Evolutionary conservation across 2,113 vertebrate genomes (phyloP), one percentile per base, ranked within the genome.

Genomic region (Paraplagusia blochii): DNA sequence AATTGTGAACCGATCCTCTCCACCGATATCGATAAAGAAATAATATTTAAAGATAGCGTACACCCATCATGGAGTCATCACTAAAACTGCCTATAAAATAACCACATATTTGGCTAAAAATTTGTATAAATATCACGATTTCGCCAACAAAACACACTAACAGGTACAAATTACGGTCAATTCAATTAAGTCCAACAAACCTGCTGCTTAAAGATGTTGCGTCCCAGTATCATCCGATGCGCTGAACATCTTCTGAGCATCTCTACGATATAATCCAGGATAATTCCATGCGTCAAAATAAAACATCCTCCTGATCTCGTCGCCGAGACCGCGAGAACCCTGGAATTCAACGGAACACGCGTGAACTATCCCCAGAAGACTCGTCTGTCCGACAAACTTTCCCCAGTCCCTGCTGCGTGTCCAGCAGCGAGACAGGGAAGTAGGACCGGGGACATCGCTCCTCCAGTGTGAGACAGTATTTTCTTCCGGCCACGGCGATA

Each of bases 161-260:
- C n/a, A n/a, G n/a, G n/a, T n/a, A n/a, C n/a, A n/a, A n/a, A n/a
- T n/a, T n/a, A n/a, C n/a, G n/a, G n/a, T n/a, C n/a, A n/a, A n/a
- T n/a, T n/a, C n/a, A n/a, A n/a, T n/a, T n/a, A n/a, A n/a, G 42
- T 53, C 11, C 11, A 18, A 40, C 66, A 18, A 77, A 87, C 85
- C 85, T 87, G 60, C 49, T 39, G 43, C 49, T 17, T 52, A 29
- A 50, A 65, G 19, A 19, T 38, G 44, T 57, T 53, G 47, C 52
- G 39, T 18, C 8, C 7, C 40, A 35, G 42, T 36, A 54, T 56
- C 66, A 68, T 73, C 70, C 74, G 64, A 66, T 59, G 13, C 2
- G 52, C 56, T 18, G 66, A 19, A 45, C 71, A 53, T 68, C 67
- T 47, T 44, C 43, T 19, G 54, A 67, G 52, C 35, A 47, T 52